Evolutionary conservation across 1,140 invertebrate species (phyloP).

Genomic region (Calephelis virginiensis): DNA sequence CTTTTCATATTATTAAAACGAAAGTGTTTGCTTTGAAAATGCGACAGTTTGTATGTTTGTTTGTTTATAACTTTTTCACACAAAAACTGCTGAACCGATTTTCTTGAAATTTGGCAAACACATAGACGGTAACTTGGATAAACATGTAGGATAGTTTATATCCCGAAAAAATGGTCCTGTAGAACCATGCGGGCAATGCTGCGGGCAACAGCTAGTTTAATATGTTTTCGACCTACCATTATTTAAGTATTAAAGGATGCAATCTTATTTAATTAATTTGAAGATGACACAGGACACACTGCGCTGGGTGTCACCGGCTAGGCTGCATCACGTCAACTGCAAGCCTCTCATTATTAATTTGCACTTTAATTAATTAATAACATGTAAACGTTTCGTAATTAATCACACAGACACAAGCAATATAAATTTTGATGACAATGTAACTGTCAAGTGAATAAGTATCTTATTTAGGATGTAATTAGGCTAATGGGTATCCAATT

Average conservation of each 20-base stretch:
- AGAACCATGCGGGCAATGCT: too few relatives aligned
- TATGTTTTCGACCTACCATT: not conserved
- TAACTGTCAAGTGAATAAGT: not conserved
- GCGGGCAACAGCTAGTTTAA: too few relatives aligned
- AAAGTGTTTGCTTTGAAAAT: too few relatives aligned
- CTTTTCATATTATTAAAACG: too few relatives aligned
- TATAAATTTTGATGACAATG: conserved; percentile 28
- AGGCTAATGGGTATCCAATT: too few relatives aligned
- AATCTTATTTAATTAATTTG: conserved; percentile 21
- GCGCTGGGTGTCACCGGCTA: conserved; percentile 11
- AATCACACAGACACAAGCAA: conserved; percentile 46
- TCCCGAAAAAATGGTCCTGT: too few relatives aligned
- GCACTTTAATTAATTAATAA: conserved; percentile 69
- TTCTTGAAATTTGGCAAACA: too few relatives aligned
- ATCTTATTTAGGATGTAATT: not conserved
- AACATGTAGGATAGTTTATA: too few relatives aligned
- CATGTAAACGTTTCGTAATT: conserved; percentile 53
- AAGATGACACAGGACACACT: conserved; percentile 30
- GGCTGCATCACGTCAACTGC: conserved; percentile 58
- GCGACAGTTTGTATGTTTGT: too few relatives aligned
- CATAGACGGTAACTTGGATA: too few relatives aligned
- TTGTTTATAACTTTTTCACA: too few relatives aligned
- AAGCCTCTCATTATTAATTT: conserved; percentile 68
- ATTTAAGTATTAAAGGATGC: conserved; percentile 18
- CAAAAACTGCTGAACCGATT: too few relatives aligned